A percentile compares a stretch with the other conserved stretches of the same genome.
These are phyloP conservation scores for Amphipoea lucens DNA, from an alignment of 2,888 invertebrate genomes.

Conservation along the genomic window DNA sequence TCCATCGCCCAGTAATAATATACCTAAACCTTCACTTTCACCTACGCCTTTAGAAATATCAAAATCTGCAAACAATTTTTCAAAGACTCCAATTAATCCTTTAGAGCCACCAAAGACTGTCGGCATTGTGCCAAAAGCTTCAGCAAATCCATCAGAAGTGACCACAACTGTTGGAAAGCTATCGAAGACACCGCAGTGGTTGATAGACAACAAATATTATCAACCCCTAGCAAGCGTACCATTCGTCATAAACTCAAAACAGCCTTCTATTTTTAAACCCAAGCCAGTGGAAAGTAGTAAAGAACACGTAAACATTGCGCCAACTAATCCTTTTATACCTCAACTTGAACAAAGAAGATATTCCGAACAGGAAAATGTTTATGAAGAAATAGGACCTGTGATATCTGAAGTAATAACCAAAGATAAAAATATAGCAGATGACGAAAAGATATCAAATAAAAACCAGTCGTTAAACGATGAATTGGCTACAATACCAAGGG, in stretches of 20 bases:
- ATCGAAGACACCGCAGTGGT: slow-evolving; percentile 80
- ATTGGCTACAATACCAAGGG: slow-evolving; percentile 78
- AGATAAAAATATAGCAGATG: slow-evolving; percentile 84
- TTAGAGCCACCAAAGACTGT: slow-evolving; percentile 41
- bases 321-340: slow-evolving; percentile 70
- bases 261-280: slow-evolving; percentile 25
- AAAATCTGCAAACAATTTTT: slow-evolving; percentile 59
- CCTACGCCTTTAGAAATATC: slow-evolving; percentile 59
- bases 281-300: slow-evolving; percentile 65
- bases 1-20: slow-evolving; percentile 67
- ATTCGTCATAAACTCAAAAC: slow-evolving; percentile 80
- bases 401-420: slow-evolving; percentile 61
- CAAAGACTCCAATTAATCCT: slow-evolving; percentile 31
- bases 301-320: slow-evolving; percentile 51
- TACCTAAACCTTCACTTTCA: slow-evolving; percentile 45
- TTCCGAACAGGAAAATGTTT: slow-evolving; percentile 83
- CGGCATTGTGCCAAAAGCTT: slow-evolving; percentile 20
- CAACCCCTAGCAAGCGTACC: slow-evolving; percentile 84
- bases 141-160: slow-evolving; percentile 60
- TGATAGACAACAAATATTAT: slow-evolving; percentile 85
- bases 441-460: slow-evolving; percentile 83
- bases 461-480: slow-evolving; percentile 72
- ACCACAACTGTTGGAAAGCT: slow-evolving; percentile 75
- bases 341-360: slow-evolving; percentile 67
- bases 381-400: slow-evolving; percentile 85